Percentiles rank a stretch among this genome's conserved stretches.
Conservation (phyloP, 2,797 vertebrate species). For the Anguilla megastoma region DNA sequence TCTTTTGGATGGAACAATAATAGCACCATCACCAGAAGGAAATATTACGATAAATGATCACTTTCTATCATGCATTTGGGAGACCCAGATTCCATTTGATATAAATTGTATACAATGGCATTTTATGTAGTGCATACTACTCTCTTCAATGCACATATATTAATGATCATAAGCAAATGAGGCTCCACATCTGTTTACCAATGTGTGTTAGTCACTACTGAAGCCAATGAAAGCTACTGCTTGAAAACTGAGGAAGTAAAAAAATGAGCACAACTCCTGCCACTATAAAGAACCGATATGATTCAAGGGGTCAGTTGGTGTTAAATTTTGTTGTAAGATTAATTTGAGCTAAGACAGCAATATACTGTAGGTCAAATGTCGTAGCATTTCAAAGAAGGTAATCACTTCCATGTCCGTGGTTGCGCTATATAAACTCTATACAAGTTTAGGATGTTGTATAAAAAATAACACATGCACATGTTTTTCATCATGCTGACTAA, state of each 20-base stretch:
- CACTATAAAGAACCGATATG: not conserved
- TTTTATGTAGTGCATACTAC: not conserved
- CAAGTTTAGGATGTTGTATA: too few relatives aligned
- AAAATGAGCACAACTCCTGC: not conserved
- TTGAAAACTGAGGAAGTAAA: not conserved
- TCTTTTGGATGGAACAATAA: not conserved
- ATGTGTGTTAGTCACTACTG: conserved; percentile 28
- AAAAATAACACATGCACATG: too few relatives aligned
- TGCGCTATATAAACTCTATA: not conserved
- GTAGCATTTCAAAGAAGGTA: not conserved
- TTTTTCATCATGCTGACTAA: too few relatives aligned
- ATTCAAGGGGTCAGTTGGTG: not conserved
- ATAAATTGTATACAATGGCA: too few relatives aligned
- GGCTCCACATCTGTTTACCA: conserved; percentile 31
- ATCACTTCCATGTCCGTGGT: not conserved
- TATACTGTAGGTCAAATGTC: not conserved
- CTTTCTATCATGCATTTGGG: not conserved
- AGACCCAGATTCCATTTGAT: too few relatives aligned
- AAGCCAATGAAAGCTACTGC: not conserved
- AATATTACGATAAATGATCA: conserved; percentile 3
- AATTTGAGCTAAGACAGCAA: not conserved
- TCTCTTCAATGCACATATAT: conserved; percentile 27
- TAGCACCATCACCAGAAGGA: not conserved
- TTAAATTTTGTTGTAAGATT: not conserved
- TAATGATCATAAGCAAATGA: conserved; percentile 25